Evolutionary conservation across 2,888 invertebrate species (phyloP), one percentile per base, ranked within the genome.

Genomic region (Thymelicus acteon): DNA sequence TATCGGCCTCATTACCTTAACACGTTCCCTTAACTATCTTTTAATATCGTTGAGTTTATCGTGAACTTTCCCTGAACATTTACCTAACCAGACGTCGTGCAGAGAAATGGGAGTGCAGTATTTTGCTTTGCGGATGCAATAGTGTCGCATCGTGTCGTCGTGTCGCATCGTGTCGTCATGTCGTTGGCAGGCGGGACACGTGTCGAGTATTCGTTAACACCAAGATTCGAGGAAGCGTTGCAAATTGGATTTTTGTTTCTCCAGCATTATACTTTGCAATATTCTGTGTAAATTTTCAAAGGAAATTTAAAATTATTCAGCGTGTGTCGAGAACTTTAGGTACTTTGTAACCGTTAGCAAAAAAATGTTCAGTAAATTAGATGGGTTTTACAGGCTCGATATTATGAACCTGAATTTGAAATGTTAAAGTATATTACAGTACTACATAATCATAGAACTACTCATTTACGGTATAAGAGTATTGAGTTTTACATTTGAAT

Each of bases 231-330:
- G 69, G 69, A 58, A 69, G 63, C 63, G 69, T 69, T 48, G 64
- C 58, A 70, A 70, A 70, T 70, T 70, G 70, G 49, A 70, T 64
- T 70, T 70, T 70, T 70, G 70, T 70, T 60, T 70, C 70, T 64
- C 63, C 63, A 69, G 39, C 48, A 63, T 69, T 69, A 63, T 63
- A 49, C 63, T 69, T 68, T 63, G 69, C 40, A 58, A 63, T 15
- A 44, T 52, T 60, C 52, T 48, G 60, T 67, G 61, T 67, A 61
- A 67, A 60, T 44, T 67, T 67, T 44, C 61, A 44, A 66, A 48
- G 58, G 24, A n/a, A 60, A 47, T 65, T 65, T 65, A 44, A 57
- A 52, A 57, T 65, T 65, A 40, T 49, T 19, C 31, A 15, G 39
- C 64, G 15, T 54, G 40, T 19, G 52, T 52, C 7, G 1, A 39